Base-by-base conservation (phyloP, 2,113 vertebrate species). In the Crotalus horridus region DNA sequence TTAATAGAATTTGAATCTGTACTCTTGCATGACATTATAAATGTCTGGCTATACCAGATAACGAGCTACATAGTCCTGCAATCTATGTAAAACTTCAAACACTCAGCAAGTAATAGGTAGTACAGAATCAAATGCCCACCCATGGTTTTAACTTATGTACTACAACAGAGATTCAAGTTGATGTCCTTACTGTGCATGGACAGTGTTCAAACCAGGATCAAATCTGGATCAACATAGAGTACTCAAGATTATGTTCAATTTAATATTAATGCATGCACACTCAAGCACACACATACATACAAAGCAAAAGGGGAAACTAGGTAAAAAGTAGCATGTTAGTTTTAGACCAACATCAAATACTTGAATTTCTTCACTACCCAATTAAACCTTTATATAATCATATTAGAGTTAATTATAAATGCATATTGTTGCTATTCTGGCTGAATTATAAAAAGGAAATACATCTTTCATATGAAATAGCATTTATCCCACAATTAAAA, bases 161-260 rank as follows among this genome's bases (percentile, higher is more conserved):
- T 90, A 90, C 29, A 88, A 91, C 88, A 94, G 55, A 95, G 91
- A 96, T 15, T 91, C 91, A 94, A 93, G 74, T 81, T 95, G 91
- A 17, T 17, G 94, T 94, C 53, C 91, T 85, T 94, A 0, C n/a
- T 89, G 85, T 0, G 23, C 88, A 0, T 0, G 17, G 81, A 92
- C 33, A 93, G 89, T 20, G 39, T 95, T 95, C 91, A 96, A 94
- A 96, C 56, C 91, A 96, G 93, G 87, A 93, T 90, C 26, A 91
- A 93, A 1, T 94, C 93, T 94, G 81, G 43, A 81, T 81, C 90
- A 88, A 29, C 46, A 86, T 43, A 88, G 56, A 91, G 93, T 85
- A 91, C 43, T 10, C 58, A 53, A 94, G 93, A 89, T 69, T 48
- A 39, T 64, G 53, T 17, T 64, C 0, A 93, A 74, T 94, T 59